Evolutionary conservation across 2,888 invertebrate species (phyloP).

Genomic region (Rhagium mordax): DNA sequence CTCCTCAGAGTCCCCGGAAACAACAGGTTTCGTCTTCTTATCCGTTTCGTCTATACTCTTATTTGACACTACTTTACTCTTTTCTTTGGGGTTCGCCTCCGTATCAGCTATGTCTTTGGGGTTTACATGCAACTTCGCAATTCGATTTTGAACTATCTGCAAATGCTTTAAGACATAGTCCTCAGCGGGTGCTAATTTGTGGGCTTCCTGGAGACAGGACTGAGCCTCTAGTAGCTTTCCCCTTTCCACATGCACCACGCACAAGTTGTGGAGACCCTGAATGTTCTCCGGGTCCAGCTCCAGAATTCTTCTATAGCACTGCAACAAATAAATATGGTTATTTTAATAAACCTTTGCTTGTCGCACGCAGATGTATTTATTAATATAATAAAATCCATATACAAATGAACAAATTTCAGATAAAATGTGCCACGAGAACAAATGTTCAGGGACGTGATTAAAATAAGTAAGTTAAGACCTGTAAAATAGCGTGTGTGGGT

Average conservation of each 20-base stretch:
- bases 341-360: no score
- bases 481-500: no score
- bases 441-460: no score
- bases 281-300: constrained; percentile 91
- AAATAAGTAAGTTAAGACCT: no score
- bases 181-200: constrained; percentile 88
- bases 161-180: constrained; percentile 93
- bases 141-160: constrained; percentile 86
- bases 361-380: no score
- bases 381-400: no score
- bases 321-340: constrained; percentile 61
- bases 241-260: constrained; percentile 95
- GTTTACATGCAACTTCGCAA: constrained; percentile 68
- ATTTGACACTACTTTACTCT: constrained; percentile 66
- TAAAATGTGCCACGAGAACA: no score
- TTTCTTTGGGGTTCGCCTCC: constrained; percentile 60
- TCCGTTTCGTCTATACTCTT: constrained; percentile 67
- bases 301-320: constrained; percentile 93
- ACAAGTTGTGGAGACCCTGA: constrained; percentile 95
- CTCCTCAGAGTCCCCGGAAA: constrained; percentile 67
- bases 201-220: constrained; percentile 86
- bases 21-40: constrained; percentile 66
- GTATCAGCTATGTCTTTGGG: constrained; percentile 62
- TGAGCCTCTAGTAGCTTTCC: constrained; percentile 90
- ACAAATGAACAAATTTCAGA: no score